A percentile compares a stretch with the other conserved stretches of the same genome.
phyloP scores from a whole-genome alignment of 2,888 invertebrate genomes.

The Lasioglossum morio region DNA sequence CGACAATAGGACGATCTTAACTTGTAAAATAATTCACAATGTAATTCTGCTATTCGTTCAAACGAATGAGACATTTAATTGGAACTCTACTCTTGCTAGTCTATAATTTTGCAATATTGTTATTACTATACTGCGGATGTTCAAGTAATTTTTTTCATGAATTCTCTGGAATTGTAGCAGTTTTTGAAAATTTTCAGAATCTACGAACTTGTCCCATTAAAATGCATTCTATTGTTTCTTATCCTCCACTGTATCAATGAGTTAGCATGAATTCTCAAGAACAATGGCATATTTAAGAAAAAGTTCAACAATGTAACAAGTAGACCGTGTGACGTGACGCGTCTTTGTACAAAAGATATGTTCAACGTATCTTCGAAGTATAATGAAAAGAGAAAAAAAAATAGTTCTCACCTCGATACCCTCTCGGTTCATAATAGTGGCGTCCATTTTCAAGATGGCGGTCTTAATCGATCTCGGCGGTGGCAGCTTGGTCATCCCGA shows the following conservation, averaged over 20 bases:
- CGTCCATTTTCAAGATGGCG: conserved; percentile 99
- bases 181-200: too few relatives aligned
- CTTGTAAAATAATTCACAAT: too few relatives aligned
- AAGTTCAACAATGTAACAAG: neutral
- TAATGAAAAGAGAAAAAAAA: neutral
- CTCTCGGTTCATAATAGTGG: conserved; percentile 98
- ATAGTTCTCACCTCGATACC: conserved; percentile 91
- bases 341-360: neutral
- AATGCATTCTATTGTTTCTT: neutral
- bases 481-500: conserved; percentile 99
- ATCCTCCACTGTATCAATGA: neutral
- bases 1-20: neutral
- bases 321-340: neutral
- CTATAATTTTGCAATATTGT: too few relatives aligned
- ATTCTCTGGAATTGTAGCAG: too few relatives aligned
- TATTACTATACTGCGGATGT: too few relatives aligned
- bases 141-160: too few relatives aligned
- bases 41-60: too few relatives aligned
- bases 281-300: neutral
- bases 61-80: too few relatives aligned
- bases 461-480: conserved; percentile 99
- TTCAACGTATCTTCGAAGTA: neutral
- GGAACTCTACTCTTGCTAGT: too few relatives aligned
- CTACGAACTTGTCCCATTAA: neutral
- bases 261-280: neutral